Base-by-base conservation (phyloP, 2,888 invertebrate genomes). In the Hydroisotoma schaefferi region DNA sequence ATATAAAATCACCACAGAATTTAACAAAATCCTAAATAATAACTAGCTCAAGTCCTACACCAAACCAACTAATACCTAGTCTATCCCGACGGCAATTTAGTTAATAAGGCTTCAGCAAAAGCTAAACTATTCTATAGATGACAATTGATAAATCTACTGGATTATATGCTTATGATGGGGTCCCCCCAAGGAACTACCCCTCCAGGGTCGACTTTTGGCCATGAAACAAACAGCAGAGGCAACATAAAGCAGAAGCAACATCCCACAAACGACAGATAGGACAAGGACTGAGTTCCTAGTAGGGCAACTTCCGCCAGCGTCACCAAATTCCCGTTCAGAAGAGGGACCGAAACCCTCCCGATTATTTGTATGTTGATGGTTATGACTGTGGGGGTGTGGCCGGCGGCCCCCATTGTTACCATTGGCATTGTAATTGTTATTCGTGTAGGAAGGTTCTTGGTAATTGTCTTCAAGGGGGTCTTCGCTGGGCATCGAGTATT, bases 271-370 rank as follows among this genome's bases (percentile, higher is more conserved):
- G 27, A 93, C 91, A 64, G 91, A 91, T 62, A 94, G 80, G 33
- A 92, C 87, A 73, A 94, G 79, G n/a, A 94, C 89, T 5, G 93
- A 93, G 26, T 89, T 87, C 78, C 90, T 90, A 74, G 92, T 91
- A 49, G 93, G 93, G 76, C 94, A 94, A 15, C 90, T 90, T 77
- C 91, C 91, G 10, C 20, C 43, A 73, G 64, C 55, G 29, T 63
- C 61, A 27, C 65, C 68, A 44, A 55, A 68, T 44, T 68, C 68
- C 27, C 59, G 57, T 10, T 61, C 61, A 27, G 61, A 61, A n/a
- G 55, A 54, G 23, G 65, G 57, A 55, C 63, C 61, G 22, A 37
- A 57, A 5, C 63, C 61, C 22, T 61, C 56, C 20, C 54, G 37
- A 38, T 52, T 37, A 40, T 64, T 53, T 54, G 53, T 55, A 15